These are phyloP conservation scores for Platanista minor DNA, from an alignment of 2,113 vertebrate species.

Conservation along the genomic window DNA sequence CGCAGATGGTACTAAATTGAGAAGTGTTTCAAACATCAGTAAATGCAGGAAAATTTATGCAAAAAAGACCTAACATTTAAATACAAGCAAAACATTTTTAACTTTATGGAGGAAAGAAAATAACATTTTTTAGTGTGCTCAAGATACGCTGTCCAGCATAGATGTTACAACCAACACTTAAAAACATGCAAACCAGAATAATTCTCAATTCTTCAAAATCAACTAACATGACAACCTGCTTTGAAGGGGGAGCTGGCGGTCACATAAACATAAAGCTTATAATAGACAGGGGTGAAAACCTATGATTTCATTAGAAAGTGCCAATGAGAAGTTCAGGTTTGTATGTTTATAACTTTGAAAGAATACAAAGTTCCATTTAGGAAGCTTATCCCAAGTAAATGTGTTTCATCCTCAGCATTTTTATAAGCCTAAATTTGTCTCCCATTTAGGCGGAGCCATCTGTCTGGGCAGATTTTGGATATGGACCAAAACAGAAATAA, in stretches of 20 bases:
- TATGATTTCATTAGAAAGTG: neutral
- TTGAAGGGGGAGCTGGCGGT: neutral
- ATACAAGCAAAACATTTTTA: constrained; percentile 54
- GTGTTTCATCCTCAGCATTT: neutral
- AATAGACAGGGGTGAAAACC: neutral
- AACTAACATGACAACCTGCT: neutral
- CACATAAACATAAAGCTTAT: neutral
- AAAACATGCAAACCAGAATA: neutral
- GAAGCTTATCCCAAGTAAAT: neutral
- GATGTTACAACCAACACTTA: neutral
- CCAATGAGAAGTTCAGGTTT: neutral
- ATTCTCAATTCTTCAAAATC: neutral
- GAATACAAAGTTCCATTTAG: neutral
- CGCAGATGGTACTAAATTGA: constrained; percentile 64
- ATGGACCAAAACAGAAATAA: constrained; percentile 18
- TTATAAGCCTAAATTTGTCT: constrained; percentile 5
- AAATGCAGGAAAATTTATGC: constrained; percentile 51
- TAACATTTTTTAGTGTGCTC: neutral
- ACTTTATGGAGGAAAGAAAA: neutral
- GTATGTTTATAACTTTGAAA: neutral
- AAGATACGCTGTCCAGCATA: neutral
- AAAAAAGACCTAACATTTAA: constrained; percentile 37
- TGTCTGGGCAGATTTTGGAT: neutral
- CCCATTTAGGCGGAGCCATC: neutral
- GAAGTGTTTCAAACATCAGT: constrained; percentile 63